phyloP scores from a whole-genome alignment of 2,797 vertebrate species.

The Poecile montanus region DNA sequence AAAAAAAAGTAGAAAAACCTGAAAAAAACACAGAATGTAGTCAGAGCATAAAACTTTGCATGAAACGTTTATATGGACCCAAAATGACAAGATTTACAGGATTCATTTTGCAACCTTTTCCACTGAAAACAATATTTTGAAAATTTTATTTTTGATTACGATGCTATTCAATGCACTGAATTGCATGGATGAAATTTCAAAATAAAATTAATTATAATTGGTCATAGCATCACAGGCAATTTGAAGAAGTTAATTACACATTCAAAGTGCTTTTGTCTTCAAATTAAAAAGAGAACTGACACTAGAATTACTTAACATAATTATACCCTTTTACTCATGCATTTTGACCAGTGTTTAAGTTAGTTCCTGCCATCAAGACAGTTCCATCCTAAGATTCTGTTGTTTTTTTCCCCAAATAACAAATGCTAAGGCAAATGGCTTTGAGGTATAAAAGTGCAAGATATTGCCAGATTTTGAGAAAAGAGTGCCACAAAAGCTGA shows the following conservation, averaged over 20 bases:
- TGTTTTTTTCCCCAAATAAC: neutral
- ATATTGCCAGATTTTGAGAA: neutral
- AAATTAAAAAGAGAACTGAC: slow-evolving; percentile 26
- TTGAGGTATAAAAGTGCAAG: neutral
- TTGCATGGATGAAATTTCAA: neutral
- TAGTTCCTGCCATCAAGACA: neutral
- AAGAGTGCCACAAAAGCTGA: neutral
- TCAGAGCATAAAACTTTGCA: neutral
- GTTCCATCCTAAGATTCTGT: neutral
- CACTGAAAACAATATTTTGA: neutral
- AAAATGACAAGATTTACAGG: slow-evolving; percentile 20
- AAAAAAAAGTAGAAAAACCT: slow-evolving; percentile 4
- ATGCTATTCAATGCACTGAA: neutral
- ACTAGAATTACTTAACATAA: slow-evolving; percentile 30
- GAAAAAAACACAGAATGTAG: slow-evolving; percentile 27
- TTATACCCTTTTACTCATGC: neutral
- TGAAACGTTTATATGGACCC: neutral
- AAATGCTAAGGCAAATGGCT: neutral
- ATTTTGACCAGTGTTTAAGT: neutral
- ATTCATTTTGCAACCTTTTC: neutral
- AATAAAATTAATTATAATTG: slow-evolving; percentile 38
- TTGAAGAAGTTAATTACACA: slow-evolving; percentile 46
- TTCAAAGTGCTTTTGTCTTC: slow-evolving; percentile 2
- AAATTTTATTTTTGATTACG: slow-evolving; percentile 1
- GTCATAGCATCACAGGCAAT: slow-evolving; percentile 13